Conservation (phyloP, 2,797 vertebrate genomes). For the Pogonophryne albipinna region DNA sequence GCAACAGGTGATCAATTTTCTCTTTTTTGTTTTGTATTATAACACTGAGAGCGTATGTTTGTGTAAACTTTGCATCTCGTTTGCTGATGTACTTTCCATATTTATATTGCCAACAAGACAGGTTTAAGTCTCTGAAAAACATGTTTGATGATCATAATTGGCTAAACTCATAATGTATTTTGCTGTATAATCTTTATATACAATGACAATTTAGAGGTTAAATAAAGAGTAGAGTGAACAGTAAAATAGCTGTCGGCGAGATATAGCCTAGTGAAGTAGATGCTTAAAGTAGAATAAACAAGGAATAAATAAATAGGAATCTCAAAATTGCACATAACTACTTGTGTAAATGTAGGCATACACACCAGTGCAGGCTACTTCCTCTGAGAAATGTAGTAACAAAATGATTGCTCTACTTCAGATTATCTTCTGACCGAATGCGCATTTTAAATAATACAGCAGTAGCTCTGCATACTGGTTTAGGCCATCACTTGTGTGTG, state of each 20-base stretch:
- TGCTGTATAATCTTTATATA: neutral
- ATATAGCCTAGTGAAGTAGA: neutral
- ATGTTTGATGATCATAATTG: neutral
- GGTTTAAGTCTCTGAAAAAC: neutral
- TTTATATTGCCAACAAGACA: neutral
- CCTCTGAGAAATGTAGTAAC: neutral
- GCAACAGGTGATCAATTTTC: conserved; percentile 1
- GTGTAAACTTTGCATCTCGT: conserved; percentile 14
- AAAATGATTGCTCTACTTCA: neutral
- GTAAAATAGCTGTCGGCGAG: neutral
- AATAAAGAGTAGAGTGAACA: neutral
- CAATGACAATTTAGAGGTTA: neutral
- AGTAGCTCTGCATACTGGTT: neutral
- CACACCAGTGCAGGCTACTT: neutral
- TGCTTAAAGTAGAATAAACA: neutral
- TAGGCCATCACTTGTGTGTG: neutral
- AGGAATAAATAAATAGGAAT: neutral
- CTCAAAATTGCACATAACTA: neutral
- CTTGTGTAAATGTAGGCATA: neutral
- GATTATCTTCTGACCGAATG: neutral
- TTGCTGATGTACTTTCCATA: neutral
- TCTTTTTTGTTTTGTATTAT: neutral
- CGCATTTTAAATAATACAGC: neutral
- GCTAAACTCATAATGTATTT: neutral
- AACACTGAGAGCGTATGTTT: conserved; percentile 13